A percentile compares a stretch with the other conserved stretches of the same genome.
Evolutionary conservation across 2,113 vertebrate species (phyloP).

Genomic region (Hypocryptadius cinnamomeus): DNA sequence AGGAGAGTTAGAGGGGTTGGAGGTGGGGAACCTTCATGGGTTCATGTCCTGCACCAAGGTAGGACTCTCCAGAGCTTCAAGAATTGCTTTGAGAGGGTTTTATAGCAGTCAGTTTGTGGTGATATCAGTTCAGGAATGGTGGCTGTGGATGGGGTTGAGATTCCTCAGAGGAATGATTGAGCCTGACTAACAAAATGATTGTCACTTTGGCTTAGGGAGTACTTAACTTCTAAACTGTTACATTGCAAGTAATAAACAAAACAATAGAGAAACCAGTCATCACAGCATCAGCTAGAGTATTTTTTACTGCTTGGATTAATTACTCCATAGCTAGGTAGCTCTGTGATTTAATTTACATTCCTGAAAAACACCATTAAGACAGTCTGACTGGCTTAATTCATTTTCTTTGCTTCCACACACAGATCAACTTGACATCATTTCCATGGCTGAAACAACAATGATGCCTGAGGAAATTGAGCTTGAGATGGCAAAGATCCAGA

Average conservation of each 20-base stretch:
- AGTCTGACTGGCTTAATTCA: not conserved
- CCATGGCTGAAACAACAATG: slow-evolving; percentile 94
- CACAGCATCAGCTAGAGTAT: not conserved
- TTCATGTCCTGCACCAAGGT: not conserved
- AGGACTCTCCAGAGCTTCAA: not conserved
- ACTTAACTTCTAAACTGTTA: not conserved
- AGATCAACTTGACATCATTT: slow-evolving; percentile 90
- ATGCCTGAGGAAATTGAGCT: slow-evolving; percentile 94
- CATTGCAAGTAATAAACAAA: not conserved
- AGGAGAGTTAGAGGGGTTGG: not conserved
- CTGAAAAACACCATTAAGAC: not conserved
- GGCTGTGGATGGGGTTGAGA: not conserved
- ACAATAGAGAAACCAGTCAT: not conserved
- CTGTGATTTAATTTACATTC: not conserved
- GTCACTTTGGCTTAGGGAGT: not conserved
- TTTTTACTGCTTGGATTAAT: slow-evolving; percentile 7
- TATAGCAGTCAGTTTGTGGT: not conserved
- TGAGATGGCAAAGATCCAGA: slow-evolving; percentile 95
- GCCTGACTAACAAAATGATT: not conserved
- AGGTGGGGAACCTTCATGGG: not conserved
- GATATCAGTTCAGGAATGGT: not conserved
- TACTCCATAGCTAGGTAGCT: not conserved
- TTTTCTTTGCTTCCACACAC: slow-evolving; percentile 19
- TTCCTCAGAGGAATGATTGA: not conserved
- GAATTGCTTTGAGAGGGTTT: not conserved